A percentile compares a stretch with the other conserved stretches of the same genome.
Conservation (phyloP, 2,888 invertebrate species). For the Nemoura dubitans region DNA sequence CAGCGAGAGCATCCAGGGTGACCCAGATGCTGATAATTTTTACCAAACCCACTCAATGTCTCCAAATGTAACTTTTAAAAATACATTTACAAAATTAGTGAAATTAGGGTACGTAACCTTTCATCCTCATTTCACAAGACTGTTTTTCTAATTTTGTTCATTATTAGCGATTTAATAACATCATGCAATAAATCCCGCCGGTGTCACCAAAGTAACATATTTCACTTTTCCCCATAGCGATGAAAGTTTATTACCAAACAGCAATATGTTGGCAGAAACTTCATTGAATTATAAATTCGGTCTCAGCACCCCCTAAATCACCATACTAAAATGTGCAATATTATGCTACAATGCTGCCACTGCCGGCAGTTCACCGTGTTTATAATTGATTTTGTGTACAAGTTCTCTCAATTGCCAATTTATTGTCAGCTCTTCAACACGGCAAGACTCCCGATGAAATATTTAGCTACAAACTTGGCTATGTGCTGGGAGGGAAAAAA, state of each 20-base stretch:
- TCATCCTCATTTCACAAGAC: not conserved
- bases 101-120: too few species aligned
- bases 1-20: too few species aligned
- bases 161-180: not conserved
- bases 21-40: too few species aligned
- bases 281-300: not conserved
- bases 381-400: not conserved
- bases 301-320: not conserved
- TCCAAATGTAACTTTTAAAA: not conserved
- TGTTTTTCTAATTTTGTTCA: not conserved
- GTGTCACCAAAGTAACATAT: not conserved
- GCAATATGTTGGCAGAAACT: not conserved
- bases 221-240: not conserved
- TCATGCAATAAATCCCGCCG: not conserved
- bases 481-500: slow-evolving; percentile 1
- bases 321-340: not conserved
- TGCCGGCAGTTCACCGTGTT: not conserved
- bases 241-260: not conserved
- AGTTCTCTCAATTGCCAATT: slow-evolving; percentile 4
- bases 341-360: not conserved
- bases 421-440: not conserved
- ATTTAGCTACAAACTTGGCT: not conserved
- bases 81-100: not conserved
- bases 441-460: not conserved
- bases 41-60: not conserved